Base-by-base conservation (phyloP, 23 tunicate species). In the Trididemnum miniatum region DNA sequence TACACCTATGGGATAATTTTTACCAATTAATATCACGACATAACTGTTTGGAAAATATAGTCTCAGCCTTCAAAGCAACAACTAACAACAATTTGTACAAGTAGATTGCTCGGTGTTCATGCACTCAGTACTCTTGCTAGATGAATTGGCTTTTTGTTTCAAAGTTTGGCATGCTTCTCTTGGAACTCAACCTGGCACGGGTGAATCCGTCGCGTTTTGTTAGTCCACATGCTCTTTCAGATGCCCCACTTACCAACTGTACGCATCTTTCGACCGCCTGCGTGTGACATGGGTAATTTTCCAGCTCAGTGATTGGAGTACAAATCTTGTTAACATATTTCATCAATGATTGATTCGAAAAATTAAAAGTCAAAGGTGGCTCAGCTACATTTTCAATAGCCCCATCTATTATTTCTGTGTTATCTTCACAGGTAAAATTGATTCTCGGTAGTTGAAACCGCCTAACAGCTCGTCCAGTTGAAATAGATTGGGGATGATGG, bases 221-320 rank as follows among this genome's bases (percentile, higher is more conserved):
- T n/a, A 3, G 38, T 29, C 75, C 75, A 31, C 75, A 28, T 4
- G 31, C 75, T 34, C n/a, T 5, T 34, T 5, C 75, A 5, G 75
- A 12, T 69, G 75, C 75, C 29, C 31, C 75, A 12, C 75, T 69
- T 24, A 69, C 38, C n/a, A 69, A 69, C 75, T 69, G 29, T 29
- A 32, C 38, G n/a, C 75, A 69, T 69, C 38, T 29, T 69, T 69
- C 75, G 5, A 31, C 75, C 4, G 37, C 75, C n/a, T 62, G 67
- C 12, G 75, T 69, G 37, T 69, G 75, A 69, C 75, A 69, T 12
- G 36, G 37, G 39, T 69, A 69, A 37, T 69, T 69, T 32, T 34
- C 37, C 22, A 32, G 31, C n/a, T 69, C 75, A 69, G 25, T 69
- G 75, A 31, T 37, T 28, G 75, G 75, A 28, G 38, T 69, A 31